Conservation (phyloP, 2,113 vertebrate species). For the Mustelus asterias region DNA sequence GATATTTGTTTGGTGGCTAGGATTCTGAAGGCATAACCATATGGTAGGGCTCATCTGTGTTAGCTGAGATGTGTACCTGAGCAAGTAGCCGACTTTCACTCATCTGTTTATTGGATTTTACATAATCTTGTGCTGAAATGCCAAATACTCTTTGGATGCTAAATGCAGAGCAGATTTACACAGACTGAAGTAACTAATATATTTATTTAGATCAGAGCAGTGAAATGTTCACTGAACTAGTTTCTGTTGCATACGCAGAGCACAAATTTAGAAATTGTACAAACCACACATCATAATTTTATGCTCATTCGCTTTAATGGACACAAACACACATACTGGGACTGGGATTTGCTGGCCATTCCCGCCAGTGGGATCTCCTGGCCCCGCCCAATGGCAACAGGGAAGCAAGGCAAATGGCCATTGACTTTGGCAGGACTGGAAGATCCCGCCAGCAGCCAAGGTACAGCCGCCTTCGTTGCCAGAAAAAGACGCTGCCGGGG, state of each 20-base stretch:
- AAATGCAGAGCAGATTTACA: neutral
- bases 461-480: too few relatives aligned
- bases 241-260: neutral
- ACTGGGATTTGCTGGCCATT: too few relatives aligned
- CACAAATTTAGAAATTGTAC: neutral
- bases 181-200: neutral
- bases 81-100: neutral
- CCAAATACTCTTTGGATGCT: neutral
- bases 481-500: too few relatives aligned
- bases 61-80: neutral
- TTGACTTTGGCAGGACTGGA: too few relatives aligned
- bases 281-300: neutral
- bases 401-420: too few relatives aligned
- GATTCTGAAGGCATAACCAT: neutral
- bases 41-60: neutral
- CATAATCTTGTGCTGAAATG: neutral
- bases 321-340: neutral
- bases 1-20: neutral
- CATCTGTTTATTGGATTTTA: neutral
- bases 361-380: too few relatives aligned
- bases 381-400: too few relatives aligned
- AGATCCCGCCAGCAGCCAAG: too few relatives aligned
- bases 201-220: neutral
- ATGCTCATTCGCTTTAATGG: neutral
- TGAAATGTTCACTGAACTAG: neutral